Conservation (phyloP, 2,113 vertebrate genomes). For the Leiothrix lutea region DNA sequence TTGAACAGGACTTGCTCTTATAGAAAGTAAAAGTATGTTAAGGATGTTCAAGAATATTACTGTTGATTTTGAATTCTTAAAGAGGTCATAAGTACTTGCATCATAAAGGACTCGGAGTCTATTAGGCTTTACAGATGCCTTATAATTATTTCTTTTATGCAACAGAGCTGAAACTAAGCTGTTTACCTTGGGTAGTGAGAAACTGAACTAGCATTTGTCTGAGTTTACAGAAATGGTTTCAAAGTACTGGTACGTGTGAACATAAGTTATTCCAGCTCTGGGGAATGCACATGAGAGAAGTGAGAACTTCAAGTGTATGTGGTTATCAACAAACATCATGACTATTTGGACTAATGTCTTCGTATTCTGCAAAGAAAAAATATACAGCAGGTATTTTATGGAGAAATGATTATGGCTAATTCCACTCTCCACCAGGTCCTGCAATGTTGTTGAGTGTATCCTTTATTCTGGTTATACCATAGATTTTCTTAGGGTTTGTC, state of each 20-base stretch:
- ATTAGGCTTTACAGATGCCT: neutral
- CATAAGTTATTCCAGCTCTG: neutral
- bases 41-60: neutral
- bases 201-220: neutral
- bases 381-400: neutral
- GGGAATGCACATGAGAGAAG: neutral
- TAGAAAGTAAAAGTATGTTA: neutral
- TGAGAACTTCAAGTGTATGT: neutral
- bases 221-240: neutral
- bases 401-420: neutral
- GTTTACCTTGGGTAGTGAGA: neutral
- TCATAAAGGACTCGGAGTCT: neutral
- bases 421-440: neutral
- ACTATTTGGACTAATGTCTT: neutral
- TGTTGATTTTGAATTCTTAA: neutral
- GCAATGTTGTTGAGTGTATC: neutral
- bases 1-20: neutral
- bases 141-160: neutral
- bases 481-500: neutral
- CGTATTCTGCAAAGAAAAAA: neutral
- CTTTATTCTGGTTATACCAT: neutral
- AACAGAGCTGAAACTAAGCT: neutral
- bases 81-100: neutral
- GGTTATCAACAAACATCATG: neutral
- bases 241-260: neutral